Evolutionary conservation across 2,113 vertebrate genomes (phyloP), one percentile per base, ranked within the genome.

Genomic region (Phasianus colchicus): DNA sequence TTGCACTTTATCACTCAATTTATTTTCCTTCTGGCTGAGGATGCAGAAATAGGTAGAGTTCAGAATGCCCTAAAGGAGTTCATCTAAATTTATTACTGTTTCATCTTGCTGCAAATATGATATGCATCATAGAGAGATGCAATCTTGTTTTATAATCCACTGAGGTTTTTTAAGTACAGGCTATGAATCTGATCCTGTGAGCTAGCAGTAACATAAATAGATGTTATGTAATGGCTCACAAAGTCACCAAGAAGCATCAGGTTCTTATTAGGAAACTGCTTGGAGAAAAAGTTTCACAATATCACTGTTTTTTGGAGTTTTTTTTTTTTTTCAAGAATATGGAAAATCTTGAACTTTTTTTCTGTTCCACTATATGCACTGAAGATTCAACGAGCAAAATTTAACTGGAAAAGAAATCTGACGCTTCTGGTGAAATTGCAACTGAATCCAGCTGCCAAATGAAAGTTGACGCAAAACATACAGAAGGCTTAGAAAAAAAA

Each of bases 181-280:
- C 71, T 81, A 50, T 30, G 91, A 95, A 95, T 89, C 84, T 80
- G 89, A 96, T 93, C 89, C 94, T 91, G 60, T 1, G 6, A 95
- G 87, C 82, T 47, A 88, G 60, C 73, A 80, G 87, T 93, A 87
- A 77, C 75, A 89, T 92, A 91, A 96, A 95, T 93, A 95, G 93
- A 91, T 83, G 79, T 96, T 96, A 81, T 80, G 88, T 90, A 96
- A 96, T 66, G 36, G 82, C 85, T 83, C 83, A 80, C 42, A 54
- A 76, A 94, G 87, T 85, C 85, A 94, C 36, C 40, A 76, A 86
- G 92, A 96, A 96, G 83, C 79, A 83, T 91, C 79, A 74, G 64
- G 72, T 91, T 95, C 69, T 91, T 86, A 67, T 66, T 85, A 89
- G 71, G 71, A 79, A 91, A 48, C 45, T 73, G 75, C 71, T 64